These are phyloP conservation scores for Actias luna DNA, from an alignment of 2,888 invertebrate genomes.

Conservation along the genomic window DNA sequence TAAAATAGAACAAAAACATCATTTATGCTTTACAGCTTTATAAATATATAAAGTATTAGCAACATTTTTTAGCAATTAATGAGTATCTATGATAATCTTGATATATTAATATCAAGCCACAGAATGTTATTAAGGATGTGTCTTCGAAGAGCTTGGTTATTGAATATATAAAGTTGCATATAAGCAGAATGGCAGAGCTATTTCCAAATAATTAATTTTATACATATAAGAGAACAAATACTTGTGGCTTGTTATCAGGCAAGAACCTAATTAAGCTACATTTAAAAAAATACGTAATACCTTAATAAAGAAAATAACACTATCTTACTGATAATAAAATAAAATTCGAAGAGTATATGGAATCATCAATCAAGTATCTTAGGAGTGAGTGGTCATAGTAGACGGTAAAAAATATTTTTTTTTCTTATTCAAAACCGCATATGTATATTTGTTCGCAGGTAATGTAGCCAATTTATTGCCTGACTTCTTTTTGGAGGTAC, in stretches of 20 bases:
- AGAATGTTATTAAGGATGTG: too few species aligned
- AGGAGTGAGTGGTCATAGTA: slow-evolving; percentile 34
- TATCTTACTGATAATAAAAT: background rate
- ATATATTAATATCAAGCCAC: too few species aligned
- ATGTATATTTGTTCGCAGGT: slow-evolving; percentile 73
- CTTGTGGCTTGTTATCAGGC: too few species aligned
- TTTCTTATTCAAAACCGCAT: slow-evolving; percentile 34
- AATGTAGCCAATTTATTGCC: slow-evolving; percentile 86
- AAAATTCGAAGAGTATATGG: background rate
- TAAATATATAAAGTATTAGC: background rate
- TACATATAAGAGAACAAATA: too few species aligned
- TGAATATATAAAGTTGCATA: too few species aligned
- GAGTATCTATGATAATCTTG: too few species aligned
- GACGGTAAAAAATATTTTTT: background rate
- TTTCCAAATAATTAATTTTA: too few species aligned
- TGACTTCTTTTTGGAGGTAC: slow-evolving; percentile 92
- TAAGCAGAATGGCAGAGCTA: too few species aligned
- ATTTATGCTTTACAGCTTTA: background rate
- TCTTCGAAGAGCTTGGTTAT: too few species aligned
- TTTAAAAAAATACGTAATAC: background rate
- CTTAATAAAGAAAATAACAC: background rate
- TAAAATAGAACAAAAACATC: background rate
- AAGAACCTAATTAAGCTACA: background rate
- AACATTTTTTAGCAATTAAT: too few species aligned
- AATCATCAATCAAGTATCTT: background rate